These are phyloP conservation scores for Drosophila histrio DNA, from an alignment of 2,888 invertebrate species.

Conservation along the genomic window DNA sequence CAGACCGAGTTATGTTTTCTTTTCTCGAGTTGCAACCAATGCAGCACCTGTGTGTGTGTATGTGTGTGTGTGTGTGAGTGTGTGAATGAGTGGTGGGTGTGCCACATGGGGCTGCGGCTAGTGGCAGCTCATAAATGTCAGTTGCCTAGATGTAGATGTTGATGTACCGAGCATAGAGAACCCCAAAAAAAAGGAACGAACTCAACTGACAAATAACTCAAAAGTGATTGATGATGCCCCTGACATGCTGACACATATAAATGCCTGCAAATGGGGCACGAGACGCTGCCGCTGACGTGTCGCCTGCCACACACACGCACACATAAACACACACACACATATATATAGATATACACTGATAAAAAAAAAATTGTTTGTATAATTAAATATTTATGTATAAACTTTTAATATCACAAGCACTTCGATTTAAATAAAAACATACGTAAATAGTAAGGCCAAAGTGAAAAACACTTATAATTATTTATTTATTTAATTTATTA, in stretches of 20 bases:
- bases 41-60: slow-evolving; percentile 13
- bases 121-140: slow-evolving; percentile 73
- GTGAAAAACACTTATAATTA: too few species aligned
- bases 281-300: slow-evolving; percentile 66
- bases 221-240: slow-evolving; percentile 73
- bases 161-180: slow-evolving; percentile 17
- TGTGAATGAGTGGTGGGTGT: slow-evolving; percentile 11
- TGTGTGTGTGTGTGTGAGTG: slow-evolving; percentile 1
- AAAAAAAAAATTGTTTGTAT: background rate
- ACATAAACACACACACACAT: background rate
- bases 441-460: too few species aligned
- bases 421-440: too few species aligned
- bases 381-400: too few species aligned
- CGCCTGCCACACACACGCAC: slow-evolving; percentile 22
- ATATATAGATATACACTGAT: background rate
- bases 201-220: slow-evolving; percentile 75
- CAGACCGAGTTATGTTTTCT: background rate
- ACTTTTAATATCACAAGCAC: too few species aligned
- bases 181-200: slow-evolving; percentile 13
- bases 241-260: slow-evolving; percentile 78
- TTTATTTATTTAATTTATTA: too few species aligned
- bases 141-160: slow-evolving; percentile 28
- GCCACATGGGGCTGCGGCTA: slow-evolving; percentile 43
- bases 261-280: slow-evolving; percentile 72
- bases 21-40: slow-evolving; percentile 6